phyloP scores from a whole-genome alignment of 2,797 vertebrate genomes.

The Nannoperca australis region DNA sequence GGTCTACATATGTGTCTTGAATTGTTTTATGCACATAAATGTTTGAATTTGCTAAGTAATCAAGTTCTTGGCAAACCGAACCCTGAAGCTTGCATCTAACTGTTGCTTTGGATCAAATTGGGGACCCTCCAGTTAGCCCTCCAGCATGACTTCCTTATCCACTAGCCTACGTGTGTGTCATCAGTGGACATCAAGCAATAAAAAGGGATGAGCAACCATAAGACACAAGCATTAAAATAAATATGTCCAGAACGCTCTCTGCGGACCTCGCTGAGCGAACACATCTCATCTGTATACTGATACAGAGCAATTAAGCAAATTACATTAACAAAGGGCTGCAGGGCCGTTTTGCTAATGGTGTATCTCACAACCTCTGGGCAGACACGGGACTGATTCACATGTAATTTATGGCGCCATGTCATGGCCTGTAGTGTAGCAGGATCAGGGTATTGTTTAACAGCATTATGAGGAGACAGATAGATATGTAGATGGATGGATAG shows the following conservation, averaged over 20 bases:
- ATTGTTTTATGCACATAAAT: neutral
- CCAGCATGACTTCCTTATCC: neutral
- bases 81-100: neutral
- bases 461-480: neutral
- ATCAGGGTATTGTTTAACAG: slow-evolving; percentile 52
- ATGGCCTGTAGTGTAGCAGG: slow-evolving; percentile 59
- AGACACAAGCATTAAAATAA: slow-evolving; percentile 77
- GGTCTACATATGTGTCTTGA: neutral
- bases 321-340: slow-evolving; percentile 83
- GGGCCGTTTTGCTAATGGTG: slow-evolving; percentile 81
- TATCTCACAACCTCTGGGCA: slow-evolving; percentile 81
- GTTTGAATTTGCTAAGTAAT: neutral
- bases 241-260: slow-evolving; percentile 75
- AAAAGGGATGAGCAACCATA: slow-evolving; percentile 48
- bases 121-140: slow-evolving; percentile 4
- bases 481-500: slow-evolving; percentile 50
- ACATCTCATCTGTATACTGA: slow-evolving; percentile 80
- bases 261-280: slow-evolving; percentile 68
- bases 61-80: neutral
- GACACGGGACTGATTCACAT: slow-evolving; percentile 72
- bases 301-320: slow-evolving; percentile 86
- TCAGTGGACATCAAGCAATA: slow-evolving; percentile 43
- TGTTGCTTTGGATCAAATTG: neutral
- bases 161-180: neutral
- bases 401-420: slow-evolving; percentile 70